These are phyloP conservation scores for Microctonus brassicae DNA, from an alignment of 2,888 invertebrate species.

Conservation along the genomic window DNA sequence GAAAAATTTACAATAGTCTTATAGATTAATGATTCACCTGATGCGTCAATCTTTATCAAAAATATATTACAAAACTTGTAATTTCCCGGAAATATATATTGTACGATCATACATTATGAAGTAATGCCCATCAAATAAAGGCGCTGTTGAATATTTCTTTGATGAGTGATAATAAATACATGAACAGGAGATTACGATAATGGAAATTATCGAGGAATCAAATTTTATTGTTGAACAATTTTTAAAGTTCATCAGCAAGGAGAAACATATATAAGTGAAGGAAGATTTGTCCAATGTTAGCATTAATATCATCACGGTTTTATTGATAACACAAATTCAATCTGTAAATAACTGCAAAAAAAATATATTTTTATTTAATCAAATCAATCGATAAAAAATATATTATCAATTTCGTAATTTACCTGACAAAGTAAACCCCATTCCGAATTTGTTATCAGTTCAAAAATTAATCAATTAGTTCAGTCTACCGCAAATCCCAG, in stretches of 20 bases:
- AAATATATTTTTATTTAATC: not conserved
- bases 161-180: conserved; percentile 10
- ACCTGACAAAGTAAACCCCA: not conserved
- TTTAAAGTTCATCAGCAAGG: not conserved
- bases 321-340: not conserved
- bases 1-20: not conserved
- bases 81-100: not conserved
- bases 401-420: conserved; percentile 6
- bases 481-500: not conserved
- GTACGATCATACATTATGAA: not conserved
- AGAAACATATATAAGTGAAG: conserved; percentile 1
- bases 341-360: not conserved
- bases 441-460: not conserved
- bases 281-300: not conserved
- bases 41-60: not conserved
- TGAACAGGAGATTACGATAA: conserved; percentile 41
- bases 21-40: not conserved
- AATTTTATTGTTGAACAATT: conserved; percentile 25
- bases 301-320: not conserved
- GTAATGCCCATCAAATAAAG: not conserved
- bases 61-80: not conserved
- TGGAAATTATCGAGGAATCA: conserved; percentile 24
- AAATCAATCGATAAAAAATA: not conserved
- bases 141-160: conserved; percentile 23
- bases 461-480: not conserved